Conservation (phyloP, 2,113 vertebrate species). For the Trachemys scripta region DNA sequence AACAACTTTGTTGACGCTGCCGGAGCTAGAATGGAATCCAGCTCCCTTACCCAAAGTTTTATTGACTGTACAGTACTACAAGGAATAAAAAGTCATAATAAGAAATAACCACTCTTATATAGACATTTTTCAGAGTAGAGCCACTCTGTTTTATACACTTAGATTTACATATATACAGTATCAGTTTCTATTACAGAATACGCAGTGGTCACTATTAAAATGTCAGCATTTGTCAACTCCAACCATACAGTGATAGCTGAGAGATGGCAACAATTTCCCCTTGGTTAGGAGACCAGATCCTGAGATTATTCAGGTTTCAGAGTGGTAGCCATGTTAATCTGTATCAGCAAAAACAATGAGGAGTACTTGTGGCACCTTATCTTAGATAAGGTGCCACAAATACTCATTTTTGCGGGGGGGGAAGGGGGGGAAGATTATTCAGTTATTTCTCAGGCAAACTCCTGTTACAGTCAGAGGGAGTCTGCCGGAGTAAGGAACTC, state of each 20-base stretch:
- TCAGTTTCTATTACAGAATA: not conserved
- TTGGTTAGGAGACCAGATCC: rapidly evolving
- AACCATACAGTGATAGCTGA: not conserved
- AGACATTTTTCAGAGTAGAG: not conserved
- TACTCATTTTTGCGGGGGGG: too few relatives aligned
- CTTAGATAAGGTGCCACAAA: too few relatives aligned
- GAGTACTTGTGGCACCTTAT: too few relatives aligned
- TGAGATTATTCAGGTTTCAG: not conserved
- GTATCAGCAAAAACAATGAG: too few relatives aligned
- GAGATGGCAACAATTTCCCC: not conserved
- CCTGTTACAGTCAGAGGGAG: not conserved
- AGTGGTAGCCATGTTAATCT: too few relatives aligned
- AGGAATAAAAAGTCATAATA: not conserved
- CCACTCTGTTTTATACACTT: not conserved
- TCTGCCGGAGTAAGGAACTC: not conserved
- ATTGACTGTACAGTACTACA: not conserved
- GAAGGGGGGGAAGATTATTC: not conserved
- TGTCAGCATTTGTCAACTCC: not conserved
- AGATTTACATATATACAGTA: not conserved
- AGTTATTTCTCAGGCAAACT: not conserved
- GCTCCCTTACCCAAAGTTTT: not conserved
- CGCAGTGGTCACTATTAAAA: not conserved
- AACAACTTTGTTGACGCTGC: rapidly evolving
- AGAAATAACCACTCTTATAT: not conserved
- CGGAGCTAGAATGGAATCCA: not conserved